phyloP scores from a whole-genome alignment of 1,140 invertebrate genomes.

The Platorchestia sp. region DNA sequence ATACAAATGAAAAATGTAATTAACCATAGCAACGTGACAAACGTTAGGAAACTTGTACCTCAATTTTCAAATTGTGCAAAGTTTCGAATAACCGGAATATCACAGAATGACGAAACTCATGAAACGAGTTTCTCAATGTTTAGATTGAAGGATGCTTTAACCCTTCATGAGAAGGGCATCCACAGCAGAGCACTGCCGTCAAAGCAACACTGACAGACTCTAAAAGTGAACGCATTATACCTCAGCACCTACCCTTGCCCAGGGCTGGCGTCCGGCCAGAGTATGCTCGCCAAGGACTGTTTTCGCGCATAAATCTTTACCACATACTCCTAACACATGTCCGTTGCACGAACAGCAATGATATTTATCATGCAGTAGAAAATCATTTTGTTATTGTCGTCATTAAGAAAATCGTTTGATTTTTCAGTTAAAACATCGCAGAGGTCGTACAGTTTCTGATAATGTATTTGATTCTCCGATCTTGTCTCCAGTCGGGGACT shows the following conservation, averaged over 20 bases:
- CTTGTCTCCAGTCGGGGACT: background rate
- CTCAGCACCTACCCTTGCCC: background rate
- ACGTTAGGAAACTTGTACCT: background rate
- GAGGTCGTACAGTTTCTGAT: background rate
- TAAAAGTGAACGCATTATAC: constrained; percentile 30
- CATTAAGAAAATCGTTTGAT: background rate
- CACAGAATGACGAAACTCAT: background rate
- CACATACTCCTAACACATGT: background rate
- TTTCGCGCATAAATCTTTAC: background rate
- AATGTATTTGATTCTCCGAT: background rate
- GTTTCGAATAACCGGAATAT: too few species aligned
- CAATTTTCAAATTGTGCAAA: background rate
- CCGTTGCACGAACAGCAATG: background rate
- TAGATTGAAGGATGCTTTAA: background rate
- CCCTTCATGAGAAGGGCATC: background rate
- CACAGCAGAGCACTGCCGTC: constrained; percentile 26
- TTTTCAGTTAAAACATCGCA: background rate
- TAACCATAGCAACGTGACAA: background rate
- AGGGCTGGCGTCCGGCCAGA: background rate
- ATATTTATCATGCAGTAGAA: background rate
- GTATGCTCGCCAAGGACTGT: background rate
- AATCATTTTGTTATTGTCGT: background rate
- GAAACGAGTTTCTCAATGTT: background rate
- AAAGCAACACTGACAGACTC: constrained; percentile 39
- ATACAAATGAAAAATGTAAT: background rate